phyloP scores from a whole-genome alignment of 2,888 invertebrate species.

The Chalcis sispes region DNA sequence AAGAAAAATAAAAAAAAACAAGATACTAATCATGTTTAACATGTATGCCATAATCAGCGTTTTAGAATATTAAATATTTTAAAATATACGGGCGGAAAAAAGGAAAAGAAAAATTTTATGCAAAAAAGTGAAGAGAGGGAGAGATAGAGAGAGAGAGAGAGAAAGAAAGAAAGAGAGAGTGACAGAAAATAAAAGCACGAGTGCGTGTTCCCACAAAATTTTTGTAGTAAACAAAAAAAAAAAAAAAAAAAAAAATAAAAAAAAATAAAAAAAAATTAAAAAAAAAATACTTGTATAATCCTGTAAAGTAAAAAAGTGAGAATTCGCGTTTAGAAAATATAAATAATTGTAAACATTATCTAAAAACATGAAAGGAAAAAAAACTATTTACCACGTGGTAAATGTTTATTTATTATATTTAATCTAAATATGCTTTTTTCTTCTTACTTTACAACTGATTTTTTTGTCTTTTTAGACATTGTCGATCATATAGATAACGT shows the following conservation, averaged over 20 bases:
- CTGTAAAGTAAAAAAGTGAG: constrained; percentile 27
- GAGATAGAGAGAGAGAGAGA: too few relatives aligned
- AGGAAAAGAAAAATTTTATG: constrained; percentile 11
- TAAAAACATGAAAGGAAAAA: neutral
- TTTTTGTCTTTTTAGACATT: constrained; percentile 26
- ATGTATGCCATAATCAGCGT: constrained; percentile 33
- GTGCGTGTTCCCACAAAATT: constrained; percentile 26
- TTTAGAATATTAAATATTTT: constrained; percentile 40
- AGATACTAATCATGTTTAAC: constrained; percentile 29
- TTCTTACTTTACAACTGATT: constrained; percentile 29
- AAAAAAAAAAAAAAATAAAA: too few relatives aligned
- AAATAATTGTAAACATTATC: constrained; percentile 5
- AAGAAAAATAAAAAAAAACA: constrained; percentile 2
- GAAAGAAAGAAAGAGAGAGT: constrained; percentile 2
- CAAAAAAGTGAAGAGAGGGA: constrained; percentile 2
- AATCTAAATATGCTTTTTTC: neutral
- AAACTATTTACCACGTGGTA: constrained; percentile 27
- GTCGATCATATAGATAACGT: constrained; percentile 49
- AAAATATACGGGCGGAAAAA: constrained; percentile 6
- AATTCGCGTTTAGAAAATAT: constrained; percentile 22
- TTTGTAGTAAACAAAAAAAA: too few relatives aligned
- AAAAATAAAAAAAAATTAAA: too few relatives aligned
- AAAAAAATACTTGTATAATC: constrained; percentile 23
- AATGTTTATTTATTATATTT: constrained; percentile 22
- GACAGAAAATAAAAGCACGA: neutral